A percentile compares a stretch with the other conserved stretches of the same genome.
phyloP scores from a whole-genome alignment of 1,140 invertebrate species.

The Drosophila bocki region DNA sequence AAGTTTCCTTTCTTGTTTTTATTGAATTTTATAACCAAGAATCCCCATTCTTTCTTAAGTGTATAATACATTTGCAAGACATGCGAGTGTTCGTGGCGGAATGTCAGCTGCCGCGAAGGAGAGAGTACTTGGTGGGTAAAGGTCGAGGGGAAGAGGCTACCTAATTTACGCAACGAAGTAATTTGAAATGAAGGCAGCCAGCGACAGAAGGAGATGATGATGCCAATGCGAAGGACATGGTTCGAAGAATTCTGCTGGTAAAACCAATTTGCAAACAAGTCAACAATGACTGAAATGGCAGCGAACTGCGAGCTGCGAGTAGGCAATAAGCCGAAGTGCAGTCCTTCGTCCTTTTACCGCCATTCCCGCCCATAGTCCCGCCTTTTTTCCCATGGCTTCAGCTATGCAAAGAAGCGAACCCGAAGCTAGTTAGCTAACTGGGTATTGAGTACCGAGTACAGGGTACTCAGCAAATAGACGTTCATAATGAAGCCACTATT shows the following conservation, averaged over 20 bases:
- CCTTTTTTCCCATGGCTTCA: neutral
- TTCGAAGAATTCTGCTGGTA: slow-evolving; percentile 55
- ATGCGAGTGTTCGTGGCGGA: slow-evolving; percentile 26
- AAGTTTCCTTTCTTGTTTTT: neutral
- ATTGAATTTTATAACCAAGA: neutral
- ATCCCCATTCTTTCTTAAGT: neutral
- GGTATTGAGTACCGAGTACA: slow-evolving; percentile 2
- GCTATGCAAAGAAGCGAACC: slow-evolving; percentile 35
- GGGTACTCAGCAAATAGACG: slow-evolving; percentile 26
- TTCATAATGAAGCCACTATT: slow-evolving; percentile 59
- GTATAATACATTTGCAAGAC: slow-evolving; percentile 27
- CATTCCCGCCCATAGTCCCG: neutral
- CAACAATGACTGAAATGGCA: slow-evolving; percentile 67
- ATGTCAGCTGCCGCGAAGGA: slow-evolving; percentile 25
- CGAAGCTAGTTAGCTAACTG: slow-evolving; percentile 43
- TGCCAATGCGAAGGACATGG: slow-evolving; percentile 39
- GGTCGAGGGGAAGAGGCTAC: slow-evolving; percentile 13
- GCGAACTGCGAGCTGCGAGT: slow-evolving; percentile 45
- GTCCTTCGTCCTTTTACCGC: neutral
- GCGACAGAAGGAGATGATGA: slow-evolving; percentile 33
- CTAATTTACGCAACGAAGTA: slow-evolving; percentile 78
- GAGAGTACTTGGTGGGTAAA: neutral
- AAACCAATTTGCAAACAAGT: slow-evolving; percentile 83
- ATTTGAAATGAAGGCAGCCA: slow-evolving; percentile 68
- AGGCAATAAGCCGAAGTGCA: slow-evolving; percentile 76